Conservation (phyloP, 2,888 invertebrate genomes). For the Blomia tropicalis region DNA sequence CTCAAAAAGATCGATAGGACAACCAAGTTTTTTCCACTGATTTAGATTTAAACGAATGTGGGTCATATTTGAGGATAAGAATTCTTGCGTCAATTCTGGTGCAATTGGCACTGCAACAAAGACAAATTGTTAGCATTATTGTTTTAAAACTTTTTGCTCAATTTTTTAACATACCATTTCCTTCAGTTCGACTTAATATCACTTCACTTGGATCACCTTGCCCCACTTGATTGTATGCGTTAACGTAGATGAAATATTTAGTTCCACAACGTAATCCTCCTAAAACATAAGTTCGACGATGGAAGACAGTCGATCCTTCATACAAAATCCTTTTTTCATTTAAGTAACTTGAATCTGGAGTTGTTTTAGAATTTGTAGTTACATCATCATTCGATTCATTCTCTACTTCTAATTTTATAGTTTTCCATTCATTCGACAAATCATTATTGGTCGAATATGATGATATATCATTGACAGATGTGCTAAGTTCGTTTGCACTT, state of each 20-base stretch:
- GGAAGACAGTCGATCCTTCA: slow-evolving; percentile 3
- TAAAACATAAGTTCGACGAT: slow-evolving; percentile 12
- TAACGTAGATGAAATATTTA: slow-evolving; percentile 24
- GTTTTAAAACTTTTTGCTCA: background rate
- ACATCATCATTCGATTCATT: background rate
- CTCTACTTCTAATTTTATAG: slow-evolving; percentile 19
- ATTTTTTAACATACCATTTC: slow-evolving; percentile 17
- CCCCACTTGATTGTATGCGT: slow-evolving; percentile 23
- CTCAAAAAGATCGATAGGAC: slow-evolving; percentile 8
- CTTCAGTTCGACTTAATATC: slow-evolving; percentile 16
- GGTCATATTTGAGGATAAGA: background rate
- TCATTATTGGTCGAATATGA: background rate
- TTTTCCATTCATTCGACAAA: slow-evolving; percentile 20
- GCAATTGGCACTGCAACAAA: slow-evolving; percentile 1
- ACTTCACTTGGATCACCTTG: slow-evolving; percentile 23
- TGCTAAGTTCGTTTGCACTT: background rate
- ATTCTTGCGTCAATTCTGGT: slow-evolving; percentile 8
- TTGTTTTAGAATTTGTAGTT: background rate
- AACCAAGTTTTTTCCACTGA: slow-evolving; percentile 10
- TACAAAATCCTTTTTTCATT: background rate
- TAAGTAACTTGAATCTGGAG: too few species aligned
- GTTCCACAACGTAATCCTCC: slow-evolving; percentile 17
- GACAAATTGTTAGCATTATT: background rate
- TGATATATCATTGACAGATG: background rate
- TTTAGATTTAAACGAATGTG: slow-evolving; percentile 2